Evolutionary conservation across 2,888 invertebrate species (phyloP).

Genomic region (Trypoxylon attenuatum): DNA sequence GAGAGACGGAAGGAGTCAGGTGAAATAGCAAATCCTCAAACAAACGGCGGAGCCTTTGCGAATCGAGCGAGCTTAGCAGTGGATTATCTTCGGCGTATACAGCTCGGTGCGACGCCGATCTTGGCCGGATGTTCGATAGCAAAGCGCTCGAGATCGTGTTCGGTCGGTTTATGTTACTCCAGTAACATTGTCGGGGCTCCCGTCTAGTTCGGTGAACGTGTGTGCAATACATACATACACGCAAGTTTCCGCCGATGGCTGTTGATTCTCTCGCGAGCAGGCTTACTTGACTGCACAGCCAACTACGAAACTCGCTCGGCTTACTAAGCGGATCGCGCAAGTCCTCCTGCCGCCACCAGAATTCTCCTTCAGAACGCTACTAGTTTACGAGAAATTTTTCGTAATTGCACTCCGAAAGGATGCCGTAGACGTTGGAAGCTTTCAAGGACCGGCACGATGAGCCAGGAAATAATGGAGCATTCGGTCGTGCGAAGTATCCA

Average conservation of each 20-base stretch:
- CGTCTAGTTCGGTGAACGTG: not conserved
- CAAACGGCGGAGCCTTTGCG: slow-evolving; percentile 61
- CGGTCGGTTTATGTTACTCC: slow-evolving; percentile 26
- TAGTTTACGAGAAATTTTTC: slow-evolving; percentile 39
- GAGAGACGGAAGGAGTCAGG: too few species aligned
- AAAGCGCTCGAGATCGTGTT: slow-evolving; percentile 45
- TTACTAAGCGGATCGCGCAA: slow-evolving; percentile 40
- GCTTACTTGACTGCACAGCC: too few species aligned
- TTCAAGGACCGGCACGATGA: too few species aligned
- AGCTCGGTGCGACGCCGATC: slow-evolving; percentile 27
- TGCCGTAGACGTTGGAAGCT: not conserved
- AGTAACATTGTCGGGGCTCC: not conserved
- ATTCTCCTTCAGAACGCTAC: slow-evolving; percentile 5
- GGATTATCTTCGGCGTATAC: slow-evolving; percentile 56
- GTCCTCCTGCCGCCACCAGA: too few species aligned
- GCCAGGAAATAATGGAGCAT: too few species aligned
- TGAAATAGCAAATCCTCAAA: slow-evolving; percentile 61
- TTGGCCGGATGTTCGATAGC: slow-evolving; percentile 46
- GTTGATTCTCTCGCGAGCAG: not conserved
- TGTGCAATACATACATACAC: not conserved
- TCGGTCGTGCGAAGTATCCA: too few species aligned
- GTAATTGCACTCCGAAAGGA: too few species aligned
- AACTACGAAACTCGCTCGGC: not conserved
- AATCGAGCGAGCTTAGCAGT: slow-evolving; percentile 59
- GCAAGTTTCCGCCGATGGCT: not conserved